phyloP scores from a whole-genome alignment of 2,797 vertebrate species.

The Xenentodon cancila region DNA sequence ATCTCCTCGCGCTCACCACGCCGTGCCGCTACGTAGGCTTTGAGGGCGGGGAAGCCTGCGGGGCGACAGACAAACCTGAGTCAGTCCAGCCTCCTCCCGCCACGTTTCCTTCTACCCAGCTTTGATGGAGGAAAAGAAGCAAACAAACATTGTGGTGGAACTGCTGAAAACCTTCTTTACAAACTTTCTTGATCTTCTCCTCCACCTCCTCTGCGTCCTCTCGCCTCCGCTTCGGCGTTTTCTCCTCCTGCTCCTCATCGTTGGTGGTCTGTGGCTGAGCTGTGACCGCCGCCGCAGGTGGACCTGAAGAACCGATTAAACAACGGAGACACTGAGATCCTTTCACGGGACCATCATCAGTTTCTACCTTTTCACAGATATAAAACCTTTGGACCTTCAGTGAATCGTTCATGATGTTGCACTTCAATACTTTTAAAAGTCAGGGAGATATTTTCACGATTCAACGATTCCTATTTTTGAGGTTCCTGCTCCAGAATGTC shows the following conservation, averaged over 20 bases:
- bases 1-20: constrained; percentile 95
- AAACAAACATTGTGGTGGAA: constrained; percentile 83
- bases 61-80: neutral
- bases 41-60: constrained; percentile 78
- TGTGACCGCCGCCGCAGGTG: neutral
- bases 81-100: constrained; percentile 1
- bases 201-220: constrained; percentile 67
- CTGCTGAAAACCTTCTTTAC: constrained; percentile 99
- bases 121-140: constrained; percentile 34
- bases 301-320: constrained; percentile 17
- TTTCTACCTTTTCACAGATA: no score
- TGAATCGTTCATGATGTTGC: no score
- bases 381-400: no score
- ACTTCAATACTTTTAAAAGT: no score
- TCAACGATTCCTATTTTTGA: no score
- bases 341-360: no score
- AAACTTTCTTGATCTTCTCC: constrained; percentile 96
- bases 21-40: constrained; percentile 89
- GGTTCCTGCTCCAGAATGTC: no score
- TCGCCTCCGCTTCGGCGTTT: constrained; percentile 85
- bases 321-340: no score
- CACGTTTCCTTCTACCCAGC: constrained; percentile 12
- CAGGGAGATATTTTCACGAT: no score
- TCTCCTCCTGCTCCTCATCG: constrained; percentile 38
- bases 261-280: neutral